These are phyloP conservation scores for Phaethon lepturus DNA, from an alignment of 2,113 vertebrate genomes.

Conservation along the genomic window DNA sequence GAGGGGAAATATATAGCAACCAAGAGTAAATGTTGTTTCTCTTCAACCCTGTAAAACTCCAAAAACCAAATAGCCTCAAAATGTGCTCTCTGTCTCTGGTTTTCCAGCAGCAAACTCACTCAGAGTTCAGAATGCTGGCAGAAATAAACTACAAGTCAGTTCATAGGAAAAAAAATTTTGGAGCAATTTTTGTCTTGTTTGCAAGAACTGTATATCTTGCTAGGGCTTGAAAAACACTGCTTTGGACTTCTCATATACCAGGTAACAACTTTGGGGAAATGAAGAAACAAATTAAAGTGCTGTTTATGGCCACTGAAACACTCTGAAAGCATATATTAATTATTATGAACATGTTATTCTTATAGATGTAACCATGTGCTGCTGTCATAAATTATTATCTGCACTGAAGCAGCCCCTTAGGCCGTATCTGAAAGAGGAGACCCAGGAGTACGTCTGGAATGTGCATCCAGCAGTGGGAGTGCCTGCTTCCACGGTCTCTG, in stretches of 20 bases:
- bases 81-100: conserved; percentile 28
- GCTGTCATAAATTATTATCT: not conserved
- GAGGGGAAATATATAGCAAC: conserved; percentile 35
- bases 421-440: not conserved
- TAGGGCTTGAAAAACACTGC: not conserved
- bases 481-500: not conserved
- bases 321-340: conserved; percentile 18
- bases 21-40: conserved; percentile 24
- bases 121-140: not conserved
- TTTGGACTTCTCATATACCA: not conserved
- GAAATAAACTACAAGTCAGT: not conserved
- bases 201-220: not conserved
- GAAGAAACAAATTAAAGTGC: conserved; percentile 13
- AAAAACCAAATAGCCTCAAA: conserved; percentile 42
- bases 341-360: not conserved
- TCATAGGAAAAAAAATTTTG: not conserved
- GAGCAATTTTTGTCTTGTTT: conserved; percentile 16
- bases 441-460: not conserved
- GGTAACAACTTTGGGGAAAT: not conserved
- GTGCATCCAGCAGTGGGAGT: accelerated
- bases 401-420: not conserved
- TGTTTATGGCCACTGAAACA: not conserved
- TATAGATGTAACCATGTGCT: not conserved
- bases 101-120: conserved; percentile 30
- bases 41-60: not conserved